Evolutionary conservation across 2,888 invertebrate species (phyloP), one percentile per base, ranked within the genome.

Genomic region (Sepiola atlantica): DNA sequence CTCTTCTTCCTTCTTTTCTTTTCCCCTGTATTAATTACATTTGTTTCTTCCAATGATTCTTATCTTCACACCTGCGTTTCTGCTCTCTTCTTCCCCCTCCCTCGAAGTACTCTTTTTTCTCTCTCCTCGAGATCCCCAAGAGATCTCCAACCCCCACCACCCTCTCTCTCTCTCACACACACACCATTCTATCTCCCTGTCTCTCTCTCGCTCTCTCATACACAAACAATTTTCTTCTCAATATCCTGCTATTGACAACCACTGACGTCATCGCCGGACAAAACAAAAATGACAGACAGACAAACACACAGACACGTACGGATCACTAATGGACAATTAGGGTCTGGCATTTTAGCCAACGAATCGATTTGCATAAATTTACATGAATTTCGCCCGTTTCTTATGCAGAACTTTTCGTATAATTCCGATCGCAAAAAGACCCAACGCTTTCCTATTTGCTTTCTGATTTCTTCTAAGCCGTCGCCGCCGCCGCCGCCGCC

Each of bases 311-410:
- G 24, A 91, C 91, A 91, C 91, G 54, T 28, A 91, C 91, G 6
- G 21, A 91, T 77, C 28, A 77, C 77, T 77, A 77, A 77, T 77
- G 77, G 77, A 77, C n/a, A 77, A 77, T 77, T 77, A 77, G n/a
- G 77, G 77, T n/a, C 77, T 77, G 77, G n/a, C n/a, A 77, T 77
- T 77, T 77, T 77, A 77, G 77, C 77, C 77, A n/a, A n/a, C n/a
- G n/a, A 77, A 77, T 77, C 28, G 77, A 77, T 77, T 77, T 77
- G 77, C 77, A 77, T 77, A 77, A 77, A 77, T 77, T 77, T 77
- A 28, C 77, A 77, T 77, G n/a, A 28, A 77, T 77, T 77, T 77
- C 16, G 0, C 28, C 10, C 57, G 8, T n/a, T 28, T n/a, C 77
- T n/a, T 28, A 8, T 28, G n/a, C 77, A 77, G 28, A 77, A 28